Conservation (phyloP, 2,888 invertebrate genomes). For the Ormyrus labotus region DNA sequence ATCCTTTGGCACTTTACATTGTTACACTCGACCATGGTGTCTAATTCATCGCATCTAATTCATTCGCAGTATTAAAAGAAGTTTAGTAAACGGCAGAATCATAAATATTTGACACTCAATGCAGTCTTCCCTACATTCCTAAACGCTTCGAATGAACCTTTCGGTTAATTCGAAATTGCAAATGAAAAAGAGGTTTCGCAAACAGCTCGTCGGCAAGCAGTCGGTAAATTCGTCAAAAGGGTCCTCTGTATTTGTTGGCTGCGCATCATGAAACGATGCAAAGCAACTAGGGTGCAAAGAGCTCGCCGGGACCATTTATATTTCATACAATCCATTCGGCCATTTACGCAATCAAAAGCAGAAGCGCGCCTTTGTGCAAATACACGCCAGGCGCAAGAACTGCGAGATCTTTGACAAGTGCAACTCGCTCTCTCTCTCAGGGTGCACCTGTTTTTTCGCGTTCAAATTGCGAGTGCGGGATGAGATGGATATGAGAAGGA, state of each 20-base stretch:
- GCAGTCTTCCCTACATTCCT: too few relatives aligned
- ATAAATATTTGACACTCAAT: too few relatives aligned
- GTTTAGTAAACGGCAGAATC: too few relatives aligned
- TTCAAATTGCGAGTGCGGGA: constrained; percentile 19
- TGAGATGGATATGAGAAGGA: constrained; percentile 37
- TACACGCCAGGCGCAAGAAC: not conserved
- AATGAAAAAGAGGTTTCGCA: too few relatives aligned
- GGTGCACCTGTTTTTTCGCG: constrained; percentile 25
- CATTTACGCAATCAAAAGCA: constrained; percentile 10
- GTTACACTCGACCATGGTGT: too few relatives aligned
- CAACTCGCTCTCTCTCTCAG: not conserved
- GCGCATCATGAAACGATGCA: not conserved
- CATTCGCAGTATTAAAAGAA: not conserved
- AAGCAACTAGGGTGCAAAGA: constrained; percentile 23
- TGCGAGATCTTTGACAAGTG: constrained; percentile 12
- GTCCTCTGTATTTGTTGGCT: too few relatives aligned
- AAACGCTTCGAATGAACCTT: too few relatives aligned
- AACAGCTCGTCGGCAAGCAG: too few relatives aligned
- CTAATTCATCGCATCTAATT: not conserved
- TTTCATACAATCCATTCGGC: constrained; percentile 18
- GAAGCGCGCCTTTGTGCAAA: constrained; percentile 9
- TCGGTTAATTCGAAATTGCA: too few relatives aligned
- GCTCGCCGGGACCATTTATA: not conserved
- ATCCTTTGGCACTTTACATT: not conserved
- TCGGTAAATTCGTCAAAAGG: too few relatives aligned